Evolutionary conservation across 2,888 invertebrate genomes (phyloP).

Genomic region (Asteroscopus sphinx): DNA sequence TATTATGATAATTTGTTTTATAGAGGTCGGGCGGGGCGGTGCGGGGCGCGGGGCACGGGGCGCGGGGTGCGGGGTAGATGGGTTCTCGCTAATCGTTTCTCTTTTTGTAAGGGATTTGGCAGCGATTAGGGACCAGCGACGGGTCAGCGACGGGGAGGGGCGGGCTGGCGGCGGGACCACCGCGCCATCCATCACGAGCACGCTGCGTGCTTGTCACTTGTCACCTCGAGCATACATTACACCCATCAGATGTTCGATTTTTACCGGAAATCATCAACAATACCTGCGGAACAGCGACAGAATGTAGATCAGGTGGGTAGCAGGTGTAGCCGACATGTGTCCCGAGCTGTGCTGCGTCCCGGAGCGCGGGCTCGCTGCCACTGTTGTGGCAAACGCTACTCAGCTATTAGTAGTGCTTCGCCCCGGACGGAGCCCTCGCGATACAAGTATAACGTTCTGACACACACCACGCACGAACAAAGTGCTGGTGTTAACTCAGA

Average conservation of each 20-base stretch:
- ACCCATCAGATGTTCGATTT: not conserved
- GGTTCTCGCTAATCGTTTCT: constrained; percentile 27
- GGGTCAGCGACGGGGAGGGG: constrained; percentile 14
- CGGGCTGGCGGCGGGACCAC: not conserved
- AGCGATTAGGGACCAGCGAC: constrained; percentile 24
- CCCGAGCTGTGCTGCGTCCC: no score
- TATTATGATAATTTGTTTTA: constrained; percentile 52
- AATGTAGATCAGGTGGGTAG: no score
- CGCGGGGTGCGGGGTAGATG: not conserved
- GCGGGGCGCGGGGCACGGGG: not conserved
- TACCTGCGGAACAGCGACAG: no score
- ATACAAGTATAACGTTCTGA: no score
- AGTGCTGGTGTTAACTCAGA: no score
- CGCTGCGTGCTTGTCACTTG: constrained; percentile 10
- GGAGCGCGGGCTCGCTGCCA: no score
- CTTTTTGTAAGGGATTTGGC: constrained; percentile 26
- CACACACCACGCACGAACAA: no score
- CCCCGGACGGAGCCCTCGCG: no score
- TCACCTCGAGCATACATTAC: not conserved
- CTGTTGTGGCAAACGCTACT: no score
- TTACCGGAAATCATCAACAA: no score
- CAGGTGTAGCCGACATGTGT: no score
- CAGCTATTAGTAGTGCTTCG: no score
- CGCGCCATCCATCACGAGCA: constrained; percentile 9
- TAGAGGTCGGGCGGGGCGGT: not conserved